A percentile compares a stretch with the other conserved stretches of the same genome.
Conservation (phyloP, 2,888 invertebrate genomes). For the Callyntrura guangdongensis region DNA sequence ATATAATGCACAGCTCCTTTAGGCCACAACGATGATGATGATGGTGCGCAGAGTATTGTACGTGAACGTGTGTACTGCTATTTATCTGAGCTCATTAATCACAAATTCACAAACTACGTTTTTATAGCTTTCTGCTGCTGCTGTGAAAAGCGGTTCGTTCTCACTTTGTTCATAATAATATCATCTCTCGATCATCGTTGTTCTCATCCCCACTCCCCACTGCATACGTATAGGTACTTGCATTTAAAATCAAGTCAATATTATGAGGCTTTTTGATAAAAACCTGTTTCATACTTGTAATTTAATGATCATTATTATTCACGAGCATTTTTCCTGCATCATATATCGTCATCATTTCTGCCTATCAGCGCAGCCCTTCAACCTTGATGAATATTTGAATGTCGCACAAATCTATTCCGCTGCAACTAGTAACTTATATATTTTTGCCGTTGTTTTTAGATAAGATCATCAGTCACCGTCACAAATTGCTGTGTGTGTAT, state of each 20-base stretch:
- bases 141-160: slow-evolving; percentile 48
- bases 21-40: too few species aligned
- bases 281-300: slow-evolving; percentile 62
- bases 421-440: slow-evolving; percentile 18
- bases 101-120: slow-evolving; percentile 43
- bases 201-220: neutral
- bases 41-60: neutral
- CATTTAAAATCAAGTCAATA: slow-evolving; percentile 48
- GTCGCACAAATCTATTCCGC: slow-evolving; percentile 21
- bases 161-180: slow-evolving; percentile 50
- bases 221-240: neutral
- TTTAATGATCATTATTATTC: slow-evolving; percentile 55
- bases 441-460: neutral
- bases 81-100: slow-evolving; percentile 72
- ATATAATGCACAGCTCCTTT: too few species aligned
- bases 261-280: slow-evolving; percentile 47
- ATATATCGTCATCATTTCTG: slow-evolving; percentile 10
- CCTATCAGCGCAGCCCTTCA: neutral
- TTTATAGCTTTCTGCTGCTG: slow-evolving; percentile 29
- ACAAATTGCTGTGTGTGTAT: neutral
- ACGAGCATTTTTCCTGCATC: slow-evolving; percentile 19
- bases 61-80: neutral
- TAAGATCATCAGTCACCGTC: too few species aligned
- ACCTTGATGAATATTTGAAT: slow-evolving; percentile 46
- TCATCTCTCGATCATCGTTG: slow-evolving; percentile 36